Evolutionary conservation across 2,888 invertebrate genomes (phyloP).

Genomic region (Chloroclystis v-ata): DNA sequence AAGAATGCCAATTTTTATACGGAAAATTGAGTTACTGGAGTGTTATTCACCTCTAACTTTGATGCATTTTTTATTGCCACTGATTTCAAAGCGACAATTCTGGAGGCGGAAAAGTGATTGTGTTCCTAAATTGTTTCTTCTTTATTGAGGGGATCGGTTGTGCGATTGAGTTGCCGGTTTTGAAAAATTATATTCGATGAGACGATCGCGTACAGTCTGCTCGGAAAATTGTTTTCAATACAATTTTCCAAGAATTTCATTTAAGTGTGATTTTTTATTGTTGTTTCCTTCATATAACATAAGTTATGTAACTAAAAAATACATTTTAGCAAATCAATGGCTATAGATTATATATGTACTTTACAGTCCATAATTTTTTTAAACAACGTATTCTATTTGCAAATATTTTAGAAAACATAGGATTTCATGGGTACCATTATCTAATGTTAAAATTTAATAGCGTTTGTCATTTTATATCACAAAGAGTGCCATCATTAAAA

Average conservation of each 20-base stretch:
- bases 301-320: too few relatives aligned
- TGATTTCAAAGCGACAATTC: conserved; percentile 37
- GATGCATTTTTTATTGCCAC: conserved; percentile 50
- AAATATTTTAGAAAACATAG: too few relatives aligned
- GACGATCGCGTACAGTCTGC: not conserved
- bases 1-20: conserved; percentile 74
- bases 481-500: too few relatives aligned
- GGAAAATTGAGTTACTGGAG: conserved; percentile 71
- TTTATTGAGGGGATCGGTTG: conserved; percentile 1
- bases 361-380: too few relatives aligned
- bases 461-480: too few relatives aligned
- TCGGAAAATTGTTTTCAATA: not conserved
- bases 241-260: not conserved
- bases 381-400: too few relatives aligned
- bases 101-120: conserved; percentile 28
- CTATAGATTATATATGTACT: too few relatives aligned
- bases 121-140: conserved; percentile 27
- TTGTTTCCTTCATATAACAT: too few relatives aligned
- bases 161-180: not conserved
- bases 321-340: too few relatives aligned
- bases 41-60: conserved; percentile 59
- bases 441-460: too few relatives aligned
- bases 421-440: too few relatives aligned
- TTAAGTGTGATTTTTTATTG: not conserved
- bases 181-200: not conserved